Conservation (phyloP, 2,113 vertebrate genomes). For the Ctenomys sociabilis region DNA sequence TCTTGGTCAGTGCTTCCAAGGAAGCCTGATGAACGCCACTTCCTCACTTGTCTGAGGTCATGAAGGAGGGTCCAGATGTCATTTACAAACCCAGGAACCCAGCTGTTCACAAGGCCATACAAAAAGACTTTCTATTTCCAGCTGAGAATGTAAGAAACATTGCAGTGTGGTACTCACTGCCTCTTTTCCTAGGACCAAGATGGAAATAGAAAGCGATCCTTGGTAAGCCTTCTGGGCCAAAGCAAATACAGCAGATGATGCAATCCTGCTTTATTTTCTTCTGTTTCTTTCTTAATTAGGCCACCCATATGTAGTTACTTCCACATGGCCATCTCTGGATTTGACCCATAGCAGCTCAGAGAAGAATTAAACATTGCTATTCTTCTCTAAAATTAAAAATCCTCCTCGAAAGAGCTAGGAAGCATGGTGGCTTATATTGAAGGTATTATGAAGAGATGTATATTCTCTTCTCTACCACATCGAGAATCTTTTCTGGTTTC, state of each 20-base stretch:
- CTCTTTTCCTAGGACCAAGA: not conserved
- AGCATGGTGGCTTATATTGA: not conserved
- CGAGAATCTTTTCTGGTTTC: not conserved
- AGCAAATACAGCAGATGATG: not conserved
- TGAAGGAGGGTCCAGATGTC: constrained; percentile 90
- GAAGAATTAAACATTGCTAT: not conserved
- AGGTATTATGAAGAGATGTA: not conserved
- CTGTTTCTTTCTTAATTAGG: not conserved
- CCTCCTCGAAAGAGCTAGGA: not conserved
- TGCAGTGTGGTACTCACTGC: not conserved
- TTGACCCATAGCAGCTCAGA: not conserved
- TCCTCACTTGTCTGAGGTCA: constrained; percentile 88
- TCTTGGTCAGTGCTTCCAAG: not conserved
- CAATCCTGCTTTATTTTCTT: not conserved
- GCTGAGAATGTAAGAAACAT: constrained; percentile 75
- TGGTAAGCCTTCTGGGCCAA: not conserved
- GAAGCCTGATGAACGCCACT: too few species aligned
- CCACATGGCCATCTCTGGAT: not conserved
- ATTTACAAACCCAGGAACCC: constrained; percentile 88
- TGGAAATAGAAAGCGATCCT: not conserved
- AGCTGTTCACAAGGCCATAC: constrained; percentile 91
- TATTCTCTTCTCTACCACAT: not conserved
- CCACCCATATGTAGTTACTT: not conserved
- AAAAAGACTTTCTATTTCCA: constrained; percentile 92
- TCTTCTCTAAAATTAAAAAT: constrained; percentile 4